Percentiles rank a stretch among this genome's conserved stretches.
Evolutionary conservation across 2,888 invertebrate genomes (phyloP).

Genomic region (Archips xylosteana): DNA sequence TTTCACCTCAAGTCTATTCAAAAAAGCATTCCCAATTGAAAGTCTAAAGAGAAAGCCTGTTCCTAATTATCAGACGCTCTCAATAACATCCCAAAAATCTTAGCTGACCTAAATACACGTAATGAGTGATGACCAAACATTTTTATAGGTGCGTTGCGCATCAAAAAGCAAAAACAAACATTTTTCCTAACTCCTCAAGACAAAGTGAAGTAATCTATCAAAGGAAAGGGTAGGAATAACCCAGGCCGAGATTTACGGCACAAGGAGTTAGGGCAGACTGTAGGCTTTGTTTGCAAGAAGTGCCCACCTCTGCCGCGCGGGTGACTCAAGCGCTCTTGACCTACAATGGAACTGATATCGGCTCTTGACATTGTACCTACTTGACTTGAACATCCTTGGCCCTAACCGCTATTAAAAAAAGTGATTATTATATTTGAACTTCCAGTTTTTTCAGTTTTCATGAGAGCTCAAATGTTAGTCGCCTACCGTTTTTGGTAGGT

Average conservation of each 20-base stretch:
- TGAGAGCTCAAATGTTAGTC: too few relatives aligned
- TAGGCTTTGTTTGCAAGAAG: conserved; percentile 33
- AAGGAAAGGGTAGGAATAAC: conserved; percentile 41
- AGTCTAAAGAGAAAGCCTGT: background rate
- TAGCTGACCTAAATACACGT: conserved; percentile 12
- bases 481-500: too few relatives aligned
- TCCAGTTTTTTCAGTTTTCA: too few relatives aligned
- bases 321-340: conserved; percentile 30
- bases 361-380: conserved; percentile 32
- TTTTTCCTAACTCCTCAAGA: conserved; percentile 37
- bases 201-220: conserved; percentile 42
- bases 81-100: background rate
- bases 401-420: conserved; percentile 13
- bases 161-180: conserved; percentile 37
- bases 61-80: background rate
- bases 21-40: background rate
- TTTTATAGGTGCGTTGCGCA: conserved; percentile 26
- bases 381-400: conserved; percentile 27
- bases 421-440: background rate
- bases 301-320: conserved; percentile 13
- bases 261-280: conserved; percentile 15
- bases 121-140: conserved; percentile 25
- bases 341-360: conserved; percentile 30
- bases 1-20: too few relatives aligned
- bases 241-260: conserved; percentile 27